Evolutionary conservation across 2,888 invertebrate species (phyloP).

Genomic region (Cheilosia grossa): DNA sequence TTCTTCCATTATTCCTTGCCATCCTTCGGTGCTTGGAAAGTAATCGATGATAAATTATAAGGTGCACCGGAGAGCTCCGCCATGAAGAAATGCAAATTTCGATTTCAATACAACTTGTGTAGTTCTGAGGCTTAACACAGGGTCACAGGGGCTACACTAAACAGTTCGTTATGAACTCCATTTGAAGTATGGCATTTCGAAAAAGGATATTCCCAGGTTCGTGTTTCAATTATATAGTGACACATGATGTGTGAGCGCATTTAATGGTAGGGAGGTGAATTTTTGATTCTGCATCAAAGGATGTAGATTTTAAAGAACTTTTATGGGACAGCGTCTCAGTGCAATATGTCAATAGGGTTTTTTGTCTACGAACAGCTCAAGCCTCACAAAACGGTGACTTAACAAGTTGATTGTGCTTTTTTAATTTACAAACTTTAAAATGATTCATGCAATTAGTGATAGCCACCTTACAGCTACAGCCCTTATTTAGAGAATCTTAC

Average conservation of each 20-base stretch:
- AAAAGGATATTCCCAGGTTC: conserved; percentile 2
- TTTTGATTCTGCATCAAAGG: not conserved
- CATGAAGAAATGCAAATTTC: conserved; percentile 62
- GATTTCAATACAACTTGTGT: conserved; percentile 30
- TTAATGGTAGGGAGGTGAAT: not conserved
- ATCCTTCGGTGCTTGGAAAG: conserved; percentile 31
- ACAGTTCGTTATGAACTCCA: conserved; percentile 14
- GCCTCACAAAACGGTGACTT: too few species aligned
- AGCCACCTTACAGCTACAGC: too few species aligned
- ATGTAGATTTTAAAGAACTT: not conserved
- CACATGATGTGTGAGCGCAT: not conserved
- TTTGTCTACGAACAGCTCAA: too few species aligned
- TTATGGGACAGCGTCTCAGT: too few species aligned
- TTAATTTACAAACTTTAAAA: too few species aligned
- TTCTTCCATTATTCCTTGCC: conserved; percentile 29
- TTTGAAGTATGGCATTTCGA: not conserved
- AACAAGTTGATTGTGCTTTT: too few species aligned
- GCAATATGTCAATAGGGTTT: too few species aligned
- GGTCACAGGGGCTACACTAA: conserved; percentile 31
- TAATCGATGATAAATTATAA: conserved; percentile 71
- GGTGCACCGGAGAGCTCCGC: conserved; percentile 27
- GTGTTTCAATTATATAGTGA: not conserved
- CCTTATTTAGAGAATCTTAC: too few species aligned
- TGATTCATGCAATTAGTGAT: too few species aligned
- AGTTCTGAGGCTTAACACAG: conserved; percentile 22